Base-by-base conservation (phyloP, 2,888 invertebrate genomes). In the Hanleya hanleyi region DNA sequence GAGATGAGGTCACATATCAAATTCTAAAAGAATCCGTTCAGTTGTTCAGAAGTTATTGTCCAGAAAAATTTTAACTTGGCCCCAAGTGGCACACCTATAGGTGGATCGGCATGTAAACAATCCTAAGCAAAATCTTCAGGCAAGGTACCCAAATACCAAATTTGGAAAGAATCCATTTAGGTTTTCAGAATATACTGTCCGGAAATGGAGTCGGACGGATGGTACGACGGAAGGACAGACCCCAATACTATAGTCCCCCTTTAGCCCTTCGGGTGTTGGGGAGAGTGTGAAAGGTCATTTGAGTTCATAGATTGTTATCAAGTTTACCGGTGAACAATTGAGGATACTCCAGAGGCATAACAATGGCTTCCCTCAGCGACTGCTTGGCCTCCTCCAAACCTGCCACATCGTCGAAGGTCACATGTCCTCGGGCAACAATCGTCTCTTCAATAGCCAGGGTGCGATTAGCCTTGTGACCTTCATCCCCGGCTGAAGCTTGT, bases 291-390 rank as follows among this genome's bases (percentile, higher is more conserved):
- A n/a, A n/a, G n/a, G 12, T 12, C 12, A 41, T 41, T 12, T 12
- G n/a, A 12, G n/a, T n/a, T 15, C 47, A 41, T 12, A 15, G 47
- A 15, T 15, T 12, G 12, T 41, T 15, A 15, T 41, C 12, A 15
- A n/a, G 12, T 12, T 67, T 71, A 89, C 91, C 91, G 74, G 88
- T 83, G 84, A 92, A 93, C 15, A 93, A 88, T 74, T 93, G 93
- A 5, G 93, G 93, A 82, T 92, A 93, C 71, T 89, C 88, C 49
- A 91, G 81, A 0, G 93, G 93, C 83, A 93, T 90, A 47, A 93
- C 87, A 18, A 93, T 86, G 6, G 92, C 90, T 76, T 92, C 91
- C 70, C 86, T 90, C 29, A 93, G 85, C 0, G 90, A 85, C 76
- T 91, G 90, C 83, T 93, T 93, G 1, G 92, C 90, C 41, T 92